Conservation (phyloP, 1,140 invertebrate species). For the Coenobita brevimanus region DNA sequence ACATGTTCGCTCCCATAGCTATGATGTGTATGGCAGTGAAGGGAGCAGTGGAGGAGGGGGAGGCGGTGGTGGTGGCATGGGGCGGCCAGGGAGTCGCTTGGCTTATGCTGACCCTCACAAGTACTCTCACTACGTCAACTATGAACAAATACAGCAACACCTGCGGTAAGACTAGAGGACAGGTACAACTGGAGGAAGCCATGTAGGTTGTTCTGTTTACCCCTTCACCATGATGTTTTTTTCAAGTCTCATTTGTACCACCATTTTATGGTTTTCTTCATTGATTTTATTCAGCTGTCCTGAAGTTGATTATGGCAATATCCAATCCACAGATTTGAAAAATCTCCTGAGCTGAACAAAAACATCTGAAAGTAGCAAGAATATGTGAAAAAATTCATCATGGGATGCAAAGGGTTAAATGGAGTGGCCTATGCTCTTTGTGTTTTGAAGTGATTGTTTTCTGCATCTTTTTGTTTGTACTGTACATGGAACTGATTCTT, state of each 20-base stretch:
- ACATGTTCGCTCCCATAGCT: conserved; percentile 75
- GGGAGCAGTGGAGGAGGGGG: conserved; percentile 52
- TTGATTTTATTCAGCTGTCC: too few species aligned
- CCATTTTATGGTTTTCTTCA: background rate
- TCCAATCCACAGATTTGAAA: too few species aligned
- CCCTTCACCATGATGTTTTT: too few species aligned
- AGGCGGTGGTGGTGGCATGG: background rate
- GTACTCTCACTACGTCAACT: conserved; percentile 87
- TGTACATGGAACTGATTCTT: too few species aligned
- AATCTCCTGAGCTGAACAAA: too few species aligned
- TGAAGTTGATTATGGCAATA: too few species aligned
- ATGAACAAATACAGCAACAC: conserved; percentile 88
- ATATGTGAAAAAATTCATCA: too few species aligned
- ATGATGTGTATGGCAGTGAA: conserved; percentile 74
- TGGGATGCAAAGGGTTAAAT: too few species aligned
- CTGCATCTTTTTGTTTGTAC: too few species aligned
- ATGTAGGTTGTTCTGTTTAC: background rate
- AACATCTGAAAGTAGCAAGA: too few species aligned
- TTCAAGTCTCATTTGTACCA: background rate
- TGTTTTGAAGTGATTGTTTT: too few species aligned
- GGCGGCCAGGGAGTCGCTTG: conserved; percentile 76
- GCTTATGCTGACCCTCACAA: conserved; percentile 78
- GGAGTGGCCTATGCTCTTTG: too few species aligned
- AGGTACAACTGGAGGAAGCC: background rate
- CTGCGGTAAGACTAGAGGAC: conserved; percentile 78